Conservation (phyloP, 2,113 vertebrate species). For the Pelodiscus sinensis region DNA sequence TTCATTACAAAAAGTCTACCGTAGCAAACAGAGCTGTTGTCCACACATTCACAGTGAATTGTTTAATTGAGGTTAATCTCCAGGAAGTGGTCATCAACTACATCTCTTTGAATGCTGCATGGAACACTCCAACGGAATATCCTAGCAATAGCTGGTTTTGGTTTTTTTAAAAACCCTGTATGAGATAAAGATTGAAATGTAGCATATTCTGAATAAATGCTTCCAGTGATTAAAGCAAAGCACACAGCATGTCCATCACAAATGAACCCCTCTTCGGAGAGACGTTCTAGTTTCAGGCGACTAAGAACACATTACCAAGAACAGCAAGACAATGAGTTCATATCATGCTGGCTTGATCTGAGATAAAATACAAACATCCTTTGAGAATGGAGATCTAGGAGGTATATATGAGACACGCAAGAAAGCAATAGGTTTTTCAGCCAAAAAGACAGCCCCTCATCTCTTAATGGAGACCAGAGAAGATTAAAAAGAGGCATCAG, state of each 20-base stretch:
- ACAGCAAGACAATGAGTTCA: background rate
- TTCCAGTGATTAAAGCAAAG: background rate
- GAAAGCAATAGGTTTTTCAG: background rate
- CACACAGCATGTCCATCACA: background rate
- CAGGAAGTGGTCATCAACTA: background rate
- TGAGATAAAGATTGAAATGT: background rate
- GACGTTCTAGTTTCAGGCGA: background rate
- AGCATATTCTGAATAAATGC: background rate
- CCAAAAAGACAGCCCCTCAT: background rate
- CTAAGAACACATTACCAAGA: background rate
- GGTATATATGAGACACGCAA: background rate
- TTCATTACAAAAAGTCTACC: background rate
- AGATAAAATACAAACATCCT: background rate
- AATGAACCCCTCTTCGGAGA: background rate
- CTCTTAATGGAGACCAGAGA: background rate
- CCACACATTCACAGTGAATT: background rate
- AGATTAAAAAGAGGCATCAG: background rate
- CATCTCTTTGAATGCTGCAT: background rate
- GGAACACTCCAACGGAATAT: background rate
- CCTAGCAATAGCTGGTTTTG: background rate
- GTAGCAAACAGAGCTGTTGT: background rate
- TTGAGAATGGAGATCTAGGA: too few relatives aligned
- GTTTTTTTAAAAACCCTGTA: background rate
- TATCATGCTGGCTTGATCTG: background rate
- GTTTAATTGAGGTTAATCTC: background rate